Evolutionary conservation across 2,797 vertebrate species (phyloP), one percentile per base, ranked within the genome.

Genomic region (Neosilurus mollespiculum): DNA sequence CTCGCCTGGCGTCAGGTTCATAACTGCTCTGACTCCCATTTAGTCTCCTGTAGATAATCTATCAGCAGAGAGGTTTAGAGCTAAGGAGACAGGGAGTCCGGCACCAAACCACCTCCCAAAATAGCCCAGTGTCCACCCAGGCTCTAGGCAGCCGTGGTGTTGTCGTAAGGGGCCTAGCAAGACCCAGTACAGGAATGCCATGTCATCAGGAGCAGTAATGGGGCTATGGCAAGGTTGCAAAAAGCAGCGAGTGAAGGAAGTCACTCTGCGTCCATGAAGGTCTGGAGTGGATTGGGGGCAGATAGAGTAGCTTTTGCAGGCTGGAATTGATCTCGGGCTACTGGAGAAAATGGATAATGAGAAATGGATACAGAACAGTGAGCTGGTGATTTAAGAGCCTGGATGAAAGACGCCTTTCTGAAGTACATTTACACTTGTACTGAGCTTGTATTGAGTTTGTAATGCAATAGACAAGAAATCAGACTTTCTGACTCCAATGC

Each of bases 51-150:
- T 1, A 92, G 86, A 92, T 93, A 91, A 91, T 91, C 91, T 94
- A 92, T 94, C 92, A 92, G 93, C 87, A 90, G 90, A 91, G 67
- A 90, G 76, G 91, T 91, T 85, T 82, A 91, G 78, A 87, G 79
- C 85, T 83, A 79, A 90, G 93, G 69, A 94, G 93, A 96, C 93
- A 94, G 95, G 90, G 93, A 93, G 88, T 94, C 81, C 92, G 93
- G 93, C 95, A 95, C 95, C 95, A 95, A 93, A 95, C 93, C 93
- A 90, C 94, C 94, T 94, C 94, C 94, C 88, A 94, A 96, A 96
- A 95, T 94, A 94, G 91, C 92, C 90, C 88, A 87, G 90, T 92
- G 91, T 92, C 93, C 92, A 90, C 91, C 92, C 93, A 89, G 93
- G 93, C 91, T 87, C 59, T 53, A 85, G 91, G 91, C 92, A 92